Evolutionary conservation across 2,888 invertebrate genomes (phyloP), one percentile per base, ranked within the genome.

Genomic region (Apotomis turbidana): DNA sequence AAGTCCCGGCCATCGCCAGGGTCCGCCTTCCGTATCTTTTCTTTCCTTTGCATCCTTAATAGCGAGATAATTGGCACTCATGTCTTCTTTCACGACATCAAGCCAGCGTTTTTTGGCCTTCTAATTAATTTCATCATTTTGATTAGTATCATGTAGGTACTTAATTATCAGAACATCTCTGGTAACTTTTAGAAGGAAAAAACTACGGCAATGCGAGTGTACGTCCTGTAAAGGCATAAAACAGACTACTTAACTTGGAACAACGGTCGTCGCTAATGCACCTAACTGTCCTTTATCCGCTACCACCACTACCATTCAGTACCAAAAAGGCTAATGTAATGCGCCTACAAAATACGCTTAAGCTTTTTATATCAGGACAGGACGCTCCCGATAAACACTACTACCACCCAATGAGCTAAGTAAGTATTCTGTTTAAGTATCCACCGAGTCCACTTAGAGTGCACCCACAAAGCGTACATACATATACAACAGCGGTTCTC

Each of bases 381-480:
- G 8, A 49, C 12, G 9, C 49, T 49, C 9, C 58, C 46, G 68
- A 72, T 63, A 72, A 72, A 72, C 72, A 70, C 52, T 6, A 58
- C 62, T 61, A 68, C 71, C 68, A 36, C 51, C 68, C 62, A 72
- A 72, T 72, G 63, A 68, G 58, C 68, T 72, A 62, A 72, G 71
- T 72, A 72, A 72, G 62, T 63, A 72, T 72, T 72, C 72, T 59
- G 68, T 68, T 72, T 72, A 68, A 72, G 72, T 68, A 63, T 46
- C 61, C 61, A 44, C 61, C 51, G 72, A 59, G 68, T 63, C 68
- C 72, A 59, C 68, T 72, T 72, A 72, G 63, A 72, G 68, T 68
- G 72, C 72, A 72, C 71, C 62, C 74, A 61, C 63, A 66, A 54
- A 76, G 76, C 73, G 67, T 78, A 75, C 71, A 71, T 64, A 44